phyloP scores from a whole-genome alignment of 2,888 invertebrate genomes.

The Morpho achilles region DNA sequence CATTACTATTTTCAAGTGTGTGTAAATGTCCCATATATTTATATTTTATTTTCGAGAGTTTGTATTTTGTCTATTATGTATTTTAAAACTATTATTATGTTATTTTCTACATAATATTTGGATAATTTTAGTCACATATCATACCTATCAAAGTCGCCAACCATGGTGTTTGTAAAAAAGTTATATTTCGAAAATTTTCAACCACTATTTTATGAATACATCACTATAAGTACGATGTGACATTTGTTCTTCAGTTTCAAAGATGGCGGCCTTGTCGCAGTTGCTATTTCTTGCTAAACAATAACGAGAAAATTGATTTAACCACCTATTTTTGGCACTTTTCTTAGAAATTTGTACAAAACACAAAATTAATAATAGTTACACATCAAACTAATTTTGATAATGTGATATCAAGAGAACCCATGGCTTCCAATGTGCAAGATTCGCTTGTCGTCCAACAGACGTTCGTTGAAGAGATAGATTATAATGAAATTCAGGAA shows the following conservation, averaged over 20 bases:
- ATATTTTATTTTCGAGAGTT: no score
- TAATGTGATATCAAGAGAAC: conserved; percentile 75
- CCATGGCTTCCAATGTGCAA: conserved; percentile 77
- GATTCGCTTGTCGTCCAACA: conserved; percentile 69
- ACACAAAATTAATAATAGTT: conserved; percentile 37
- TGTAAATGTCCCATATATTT: no score
- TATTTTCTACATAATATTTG: no score
- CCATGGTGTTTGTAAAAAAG: no score
- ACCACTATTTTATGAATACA: neutral
- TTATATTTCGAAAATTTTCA: no score
- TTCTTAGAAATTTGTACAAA: conserved; percentile 26
- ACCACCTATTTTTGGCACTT: conserved; percentile 52
- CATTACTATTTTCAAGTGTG: no score
- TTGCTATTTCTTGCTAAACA: conserved; percentile 75
- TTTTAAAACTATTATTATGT: no score
- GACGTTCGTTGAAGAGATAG: conserved; percentile 87
- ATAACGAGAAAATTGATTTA: conserved; percentile 66
- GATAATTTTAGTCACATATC: no score
- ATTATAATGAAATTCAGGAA: conserved; percentile 86
- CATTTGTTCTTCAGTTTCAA: conserved; percentile 60
- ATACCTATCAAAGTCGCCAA: no score
- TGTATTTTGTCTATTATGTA: no score
- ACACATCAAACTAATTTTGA: conserved; percentile 56
- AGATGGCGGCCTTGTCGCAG: conserved; percentile 77
- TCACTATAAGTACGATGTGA: conserved; percentile 24